Evolutionary conservation across 1,140 invertebrate genomes (phyloP).

Genomic region (Drosophila punjabiensis): DNA sequence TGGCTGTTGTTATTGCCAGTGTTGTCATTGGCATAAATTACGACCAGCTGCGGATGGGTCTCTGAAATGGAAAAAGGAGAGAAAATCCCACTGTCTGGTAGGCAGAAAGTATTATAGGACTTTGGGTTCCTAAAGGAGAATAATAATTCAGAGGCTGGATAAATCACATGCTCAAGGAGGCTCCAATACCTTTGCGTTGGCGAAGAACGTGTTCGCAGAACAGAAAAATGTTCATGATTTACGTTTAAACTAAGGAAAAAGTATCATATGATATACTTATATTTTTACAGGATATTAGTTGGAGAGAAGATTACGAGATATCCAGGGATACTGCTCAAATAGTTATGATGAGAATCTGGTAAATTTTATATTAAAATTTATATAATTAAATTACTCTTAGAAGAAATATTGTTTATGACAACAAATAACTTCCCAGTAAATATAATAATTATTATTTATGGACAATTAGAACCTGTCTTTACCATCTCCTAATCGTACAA

Average conservation of each 20-base stretch:
- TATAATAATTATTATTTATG: neutral
- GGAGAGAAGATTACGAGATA: neutral
- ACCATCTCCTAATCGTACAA: neutral
- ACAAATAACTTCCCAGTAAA: neutral
- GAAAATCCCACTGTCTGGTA: neutral
- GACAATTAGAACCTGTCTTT: neutral
- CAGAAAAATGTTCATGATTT: conserved; percentile 3
- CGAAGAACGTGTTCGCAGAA: too few relatives aligned
- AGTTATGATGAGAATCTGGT: neutral
- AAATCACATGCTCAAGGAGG: conserved; percentile 14
- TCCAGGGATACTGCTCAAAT: neutral
- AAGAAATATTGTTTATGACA: neutral
- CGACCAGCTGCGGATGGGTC: conserved; percentile 12
- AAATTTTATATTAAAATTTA: neutral
- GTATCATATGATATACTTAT: neutral
- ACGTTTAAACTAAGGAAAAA: neutral
- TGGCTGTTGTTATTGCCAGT: conserved; percentile 39
- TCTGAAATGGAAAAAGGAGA: conserved; percentile 11
- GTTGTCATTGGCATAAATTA: conserved; percentile 59
- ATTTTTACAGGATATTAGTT: neutral
- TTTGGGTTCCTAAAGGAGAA: neutral
- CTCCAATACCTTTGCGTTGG: neutral
- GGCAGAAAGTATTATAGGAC: conserved; percentile 2
- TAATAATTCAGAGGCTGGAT: conserved; percentile 14
- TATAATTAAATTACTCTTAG: neutral